Evolutionary conservation across 2,888 invertebrate species (phyloP).

Genomic region (Beris morrisii): DNA sequence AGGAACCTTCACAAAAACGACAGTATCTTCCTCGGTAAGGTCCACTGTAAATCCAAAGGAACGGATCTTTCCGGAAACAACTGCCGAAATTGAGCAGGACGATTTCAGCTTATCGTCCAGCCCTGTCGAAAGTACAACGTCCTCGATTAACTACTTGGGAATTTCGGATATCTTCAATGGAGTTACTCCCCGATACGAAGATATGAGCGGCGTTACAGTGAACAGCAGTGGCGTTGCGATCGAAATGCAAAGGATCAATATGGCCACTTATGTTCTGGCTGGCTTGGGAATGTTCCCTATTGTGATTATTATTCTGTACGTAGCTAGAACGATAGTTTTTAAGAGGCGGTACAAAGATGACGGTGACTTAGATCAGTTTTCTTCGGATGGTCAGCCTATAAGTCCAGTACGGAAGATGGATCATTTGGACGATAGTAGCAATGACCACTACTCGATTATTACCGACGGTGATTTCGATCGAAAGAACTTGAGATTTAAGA

Average conservation of each 20-base stretch:
- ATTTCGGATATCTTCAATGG: constrained; percentile 40
- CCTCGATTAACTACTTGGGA: background rate
- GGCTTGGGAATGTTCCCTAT: constrained; percentile 64
- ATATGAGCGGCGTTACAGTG: constrained; percentile 36
- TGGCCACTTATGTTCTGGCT: constrained; percentile 64
- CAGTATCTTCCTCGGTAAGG: constrained; percentile 57
- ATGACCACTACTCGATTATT: constrained; percentile 51
- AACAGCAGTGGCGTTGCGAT: constrained; percentile 60
- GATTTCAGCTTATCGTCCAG: constrained; percentile 17
- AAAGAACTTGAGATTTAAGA: constrained; percentile 74
- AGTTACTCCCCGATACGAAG: constrained; percentile 41
- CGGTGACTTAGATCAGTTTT: constrained; percentile 65
- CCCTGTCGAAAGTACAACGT: background rate
- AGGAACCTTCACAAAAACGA: constrained; percentile 56
- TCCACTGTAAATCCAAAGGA: constrained; percentile 50
- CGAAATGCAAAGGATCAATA: constrained; percentile 63
- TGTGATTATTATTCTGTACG: constrained; percentile 61
- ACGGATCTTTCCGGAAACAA: constrained; percentile 12
- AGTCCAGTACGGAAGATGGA: constrained; percentile 55
- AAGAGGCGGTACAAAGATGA: constrained; percentile 55
- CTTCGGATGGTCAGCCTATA: constrained; percentile 60
- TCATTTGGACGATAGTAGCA: constrained; percentile 40
- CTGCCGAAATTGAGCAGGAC: constrained; percentile 38
- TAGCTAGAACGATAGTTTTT: constrained; percentile 60
- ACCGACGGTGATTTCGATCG: constrained; percentile 70